phyloP scores from a whole-genome alignment of 2,888 invertebrate species.

The Drosophila ochracea region DNA sequence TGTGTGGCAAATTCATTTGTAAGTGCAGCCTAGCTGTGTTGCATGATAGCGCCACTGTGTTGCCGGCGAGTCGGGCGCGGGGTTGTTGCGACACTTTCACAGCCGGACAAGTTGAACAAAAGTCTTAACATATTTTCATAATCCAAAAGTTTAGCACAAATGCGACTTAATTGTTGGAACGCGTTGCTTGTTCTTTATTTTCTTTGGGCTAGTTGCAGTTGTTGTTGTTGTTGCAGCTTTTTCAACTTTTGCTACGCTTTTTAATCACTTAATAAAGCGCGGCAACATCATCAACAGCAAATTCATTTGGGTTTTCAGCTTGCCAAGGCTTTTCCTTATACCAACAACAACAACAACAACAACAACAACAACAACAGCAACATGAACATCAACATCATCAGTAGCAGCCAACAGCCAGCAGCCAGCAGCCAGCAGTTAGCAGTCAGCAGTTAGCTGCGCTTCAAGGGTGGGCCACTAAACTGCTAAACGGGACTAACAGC shows the following conservation, averaged over 20 bases:
- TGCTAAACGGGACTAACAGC: constrained; percentile 16
- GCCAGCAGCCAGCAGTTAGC: neutral
- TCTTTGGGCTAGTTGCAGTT: constrained; percentile 4
- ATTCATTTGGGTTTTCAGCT: constrained; percentile 53
- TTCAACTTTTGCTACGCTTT: constrained; percentile 51
- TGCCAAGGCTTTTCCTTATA: constrained; percentile 46
- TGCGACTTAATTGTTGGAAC: constrained; percentile 78
- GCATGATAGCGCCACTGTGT: constrained; percentile 36
- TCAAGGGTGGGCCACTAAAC: constrained; percentile 27
- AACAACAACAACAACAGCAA: constrained; percentile 2
- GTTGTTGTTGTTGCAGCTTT: constrained; percentile 15
- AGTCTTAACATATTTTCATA: constrained; percentile 80
- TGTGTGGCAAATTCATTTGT: constrained; percentile 37
- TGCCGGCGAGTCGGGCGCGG: neutral
- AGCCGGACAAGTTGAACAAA: constrained; percentile 78
- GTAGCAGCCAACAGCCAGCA: neutral
- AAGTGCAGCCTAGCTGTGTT: constrained; percentile 32
- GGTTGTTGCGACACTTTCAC: constrained; percentile 48
- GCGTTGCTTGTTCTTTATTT: constrained; percentile 44
- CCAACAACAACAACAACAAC: constrained; percentile 4
- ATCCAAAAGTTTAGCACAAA: constrained; percentile 78
- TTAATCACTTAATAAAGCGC: constrained; percentile 59
- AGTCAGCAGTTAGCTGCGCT: constrained; percentile 11
- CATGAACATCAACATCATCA: constrained; percentile 7
- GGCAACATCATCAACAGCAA: constrained; percentile 44